Evolutionary conservation across 2,888 invertebrate genomes (phyloP).

Genomic region (Limnephilus rhombicus): DNA sequence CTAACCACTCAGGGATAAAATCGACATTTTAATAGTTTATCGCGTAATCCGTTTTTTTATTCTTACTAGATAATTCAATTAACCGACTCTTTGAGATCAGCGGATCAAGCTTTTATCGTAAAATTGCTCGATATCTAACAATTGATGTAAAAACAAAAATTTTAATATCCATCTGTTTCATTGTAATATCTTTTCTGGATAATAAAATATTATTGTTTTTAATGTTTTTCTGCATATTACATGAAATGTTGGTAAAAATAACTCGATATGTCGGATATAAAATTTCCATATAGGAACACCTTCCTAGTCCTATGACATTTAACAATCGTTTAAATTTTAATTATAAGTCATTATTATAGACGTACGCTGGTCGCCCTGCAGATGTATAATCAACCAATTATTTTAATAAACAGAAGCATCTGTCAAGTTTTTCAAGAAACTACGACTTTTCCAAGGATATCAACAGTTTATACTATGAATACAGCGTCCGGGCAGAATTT

Average conservation of each 20-base stretch:
- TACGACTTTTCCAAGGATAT: slow-evolving; percentile 61
- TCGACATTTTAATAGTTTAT: background rate
- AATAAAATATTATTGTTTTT: background rate
- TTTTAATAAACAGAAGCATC: slow-evolving; percentile 56
- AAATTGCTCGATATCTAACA: background rate
- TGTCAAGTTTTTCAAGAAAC: slow-evolving; percentile 54
- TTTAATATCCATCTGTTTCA: background rate
- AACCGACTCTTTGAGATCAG: background rate
- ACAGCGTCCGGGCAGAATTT: background rate
- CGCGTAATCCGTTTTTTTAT: background rate
- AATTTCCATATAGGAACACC: slow-evolving; percentile 37
- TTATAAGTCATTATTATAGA: slow-evolving; percentile 39
- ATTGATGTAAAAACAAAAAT: background rate
- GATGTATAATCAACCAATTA: slow-evolving; percentile 57
- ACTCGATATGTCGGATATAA: background rate
- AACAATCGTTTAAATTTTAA: slow-evolving; percentile 44
- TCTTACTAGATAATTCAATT: background rate
- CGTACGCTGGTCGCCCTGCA: slow-evolving; percentile 48
- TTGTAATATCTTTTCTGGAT: background rate
- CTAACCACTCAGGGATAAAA: background rate
- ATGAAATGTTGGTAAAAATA: background rate
- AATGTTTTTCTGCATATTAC: background rate
- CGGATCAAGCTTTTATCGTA: background rate
- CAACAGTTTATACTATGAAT: slow-evolving; percentile 53
- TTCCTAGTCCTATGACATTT: slow-evolving; percentile 62